Conservation (phyloP, 2,888 invertebrate species). For the Artemia sinica region DNA sequence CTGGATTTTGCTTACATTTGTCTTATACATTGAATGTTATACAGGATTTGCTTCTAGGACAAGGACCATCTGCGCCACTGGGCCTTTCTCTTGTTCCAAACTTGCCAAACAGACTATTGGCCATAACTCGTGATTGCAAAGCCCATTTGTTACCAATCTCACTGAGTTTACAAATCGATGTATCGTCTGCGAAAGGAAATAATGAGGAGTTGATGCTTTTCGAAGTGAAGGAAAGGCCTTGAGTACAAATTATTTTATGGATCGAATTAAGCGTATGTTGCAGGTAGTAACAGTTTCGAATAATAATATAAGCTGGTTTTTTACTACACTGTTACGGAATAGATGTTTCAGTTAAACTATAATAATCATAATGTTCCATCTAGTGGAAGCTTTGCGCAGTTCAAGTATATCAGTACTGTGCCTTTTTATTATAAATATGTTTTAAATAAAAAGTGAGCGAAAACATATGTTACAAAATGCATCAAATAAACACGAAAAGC, state of each 20-base stretch:
- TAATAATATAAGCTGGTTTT: no score
- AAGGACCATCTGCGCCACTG: constrained; percentile 1
- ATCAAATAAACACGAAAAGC: no score
- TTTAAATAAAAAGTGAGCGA: no score
- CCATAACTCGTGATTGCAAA: not conserved
- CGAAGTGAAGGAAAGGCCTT: not conserved
- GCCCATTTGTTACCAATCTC: not conserved
- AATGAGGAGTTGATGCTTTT: not conserved
- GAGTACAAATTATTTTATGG: not conserved
- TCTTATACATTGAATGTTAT: no score
- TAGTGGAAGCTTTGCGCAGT: no score
- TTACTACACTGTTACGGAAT: no score
- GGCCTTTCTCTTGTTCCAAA: not conserved
- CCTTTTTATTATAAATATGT: no score
- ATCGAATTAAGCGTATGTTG: not conserved
- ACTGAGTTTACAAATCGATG: not conserved
- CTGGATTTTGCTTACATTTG: no score
- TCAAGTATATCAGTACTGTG: no score
- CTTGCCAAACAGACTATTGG: not conserved
- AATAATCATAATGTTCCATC: no score
- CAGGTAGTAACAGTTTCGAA: not conserved
- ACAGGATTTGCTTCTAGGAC: not conserved
- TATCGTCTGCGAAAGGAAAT: not conserved
- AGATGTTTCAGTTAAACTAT: no score
- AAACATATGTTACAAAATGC: no score